Percentiles rank a stretch among this genome's conserved stretches.
Conservation (phyloP, 2,888 invertebrate genomes). For the Drosophila fulvimacula region DNA sequence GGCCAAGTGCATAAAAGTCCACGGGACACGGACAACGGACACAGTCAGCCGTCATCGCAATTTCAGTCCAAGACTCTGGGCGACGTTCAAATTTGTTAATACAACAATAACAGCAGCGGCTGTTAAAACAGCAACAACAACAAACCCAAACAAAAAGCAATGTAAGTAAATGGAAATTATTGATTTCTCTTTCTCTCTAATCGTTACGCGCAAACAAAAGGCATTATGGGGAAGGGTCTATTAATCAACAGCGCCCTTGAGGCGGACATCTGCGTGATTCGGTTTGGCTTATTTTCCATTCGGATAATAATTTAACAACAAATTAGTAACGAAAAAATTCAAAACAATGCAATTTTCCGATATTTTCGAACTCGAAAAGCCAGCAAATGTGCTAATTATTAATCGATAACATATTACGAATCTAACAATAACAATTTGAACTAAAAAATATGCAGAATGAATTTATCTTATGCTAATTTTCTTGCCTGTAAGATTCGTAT, state of each 20-base stretch:
- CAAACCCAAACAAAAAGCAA: conserved; percentile 54
- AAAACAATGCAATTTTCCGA: not conserved
- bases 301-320: not conserved
- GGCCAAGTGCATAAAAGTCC: conserved; percentile 65
- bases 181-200: conserved; percentile 56
- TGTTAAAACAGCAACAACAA: conserved; percentile 22
- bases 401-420: not conserved
- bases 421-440: not conserved
- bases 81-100: conserved; percentile 51
- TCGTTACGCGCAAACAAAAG: conserved; percentile 30
- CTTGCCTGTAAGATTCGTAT: not conserved
- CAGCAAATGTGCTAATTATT: not conserved
- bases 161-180: conserved; percentile 70
- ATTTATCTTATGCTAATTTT: not conserved
- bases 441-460: not conserved
- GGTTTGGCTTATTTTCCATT: not conserved
- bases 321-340: not conserved
- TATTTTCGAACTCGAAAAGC: not conserved
- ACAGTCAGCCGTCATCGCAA: conserved; percentile 43
- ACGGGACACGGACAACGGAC: conserved; percentile 39
- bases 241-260: conserved; percentile 9
- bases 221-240: conserved; percentile 14
- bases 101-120: conserved; percentile 34
- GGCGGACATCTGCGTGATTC: not conserved
- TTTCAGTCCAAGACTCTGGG: conserved; percentile 36